Conservation (phyloP, 2,113 vertebrate genomes). For the Epinephelus moara region DNA sequence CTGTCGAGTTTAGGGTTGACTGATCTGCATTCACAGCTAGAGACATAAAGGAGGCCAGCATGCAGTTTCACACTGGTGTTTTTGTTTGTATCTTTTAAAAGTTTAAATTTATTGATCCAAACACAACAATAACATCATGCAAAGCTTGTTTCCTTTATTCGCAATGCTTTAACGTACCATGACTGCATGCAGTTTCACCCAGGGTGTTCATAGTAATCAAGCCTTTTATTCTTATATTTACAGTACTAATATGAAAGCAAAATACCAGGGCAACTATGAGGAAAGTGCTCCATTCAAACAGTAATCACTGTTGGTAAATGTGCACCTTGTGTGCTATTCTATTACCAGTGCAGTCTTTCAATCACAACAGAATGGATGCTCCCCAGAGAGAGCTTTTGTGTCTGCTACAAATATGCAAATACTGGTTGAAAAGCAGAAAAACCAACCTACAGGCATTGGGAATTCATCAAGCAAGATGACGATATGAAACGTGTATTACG, state of each 20-base stretch:
- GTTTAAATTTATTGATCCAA: background rate
- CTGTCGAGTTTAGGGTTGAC: background rate
- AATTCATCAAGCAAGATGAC: slow-evolving; percentile 26
- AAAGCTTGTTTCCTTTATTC: background rate
- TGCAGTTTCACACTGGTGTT: background rate
- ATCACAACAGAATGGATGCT: background rate
- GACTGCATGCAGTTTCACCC: background rate
- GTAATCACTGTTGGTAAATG: background rate
- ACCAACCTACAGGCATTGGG: background rate
- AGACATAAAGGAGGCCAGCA: background rate
- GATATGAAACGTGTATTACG: slow-evolving; percentile 16
- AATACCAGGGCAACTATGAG: background rate
- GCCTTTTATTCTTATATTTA: background rate
- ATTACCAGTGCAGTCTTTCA: slow-evolving; percentile 9
- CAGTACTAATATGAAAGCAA: background rate
- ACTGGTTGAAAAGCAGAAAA: slow-evolving; percentile 23
- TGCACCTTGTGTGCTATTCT: slow-evolving; percentile 27
- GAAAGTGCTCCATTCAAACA: slow-evolving; percentile 3
- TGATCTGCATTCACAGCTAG: background rate
- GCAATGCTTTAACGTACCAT: background rate
- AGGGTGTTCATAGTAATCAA: background rate
- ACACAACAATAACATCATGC: background rate
- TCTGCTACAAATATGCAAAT: slow-evolving; percentile 29
- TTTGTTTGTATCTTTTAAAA: background rate
- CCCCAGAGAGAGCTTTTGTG: slow-evolving; percentile 11